Base-by-base conservation (phyloP, 2,113 vertebrate species). In the Nyctibius bracteatus region DNA sequence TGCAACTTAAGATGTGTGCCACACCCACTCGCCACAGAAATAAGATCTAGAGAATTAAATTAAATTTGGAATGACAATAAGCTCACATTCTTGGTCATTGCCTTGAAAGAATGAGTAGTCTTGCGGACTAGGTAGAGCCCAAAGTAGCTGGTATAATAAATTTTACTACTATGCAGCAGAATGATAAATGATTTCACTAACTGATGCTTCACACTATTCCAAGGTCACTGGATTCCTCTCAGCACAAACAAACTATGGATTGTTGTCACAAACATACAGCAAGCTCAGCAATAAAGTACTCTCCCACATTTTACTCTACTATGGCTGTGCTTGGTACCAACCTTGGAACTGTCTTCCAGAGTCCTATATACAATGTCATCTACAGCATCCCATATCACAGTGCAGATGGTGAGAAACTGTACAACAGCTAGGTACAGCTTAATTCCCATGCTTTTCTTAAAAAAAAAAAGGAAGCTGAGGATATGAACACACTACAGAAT, bases 141-240 rank as follows among this genome's bases (percentile, higher is more conserved):
- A 77, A 43, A 74, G 88, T 70, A 95, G 47, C 30, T 54, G 54
- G 43, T 68, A 70, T 74, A 52, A 92, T 88, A 83, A 91, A 93
- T 89, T 65, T 91, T 86, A 90, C 67, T 88, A 72, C 33, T 83
- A 58, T 3, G 25, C 71, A 70, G 44, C 55, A 87, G 72, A 81
- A 44, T 83, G 79, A 94, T 49, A 88, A 94, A 92, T 62, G 44
- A 71, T 81, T 92, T 86, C 81, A 74, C 68, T 58, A 61, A 81
- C 88, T 82, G 57, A 73, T 73, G 46, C 28, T 82, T 88, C 71
- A 86, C 67, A 37, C 20, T 88, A 14, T 71, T 59, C 52, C 78
- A 93, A 95, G 91, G 90, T 92, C 75, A 88, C 24, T 1, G 1
- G 62, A 77, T 68, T 63, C n/a, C 54, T 90, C 88, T 88, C 71